Percentiles rank a stretch among this genome's conserved stretches.
Evolutionary conservation across 2,797 vertebrate species (phyloP).

Genomic region (Darevskia nairensis): DNA sequence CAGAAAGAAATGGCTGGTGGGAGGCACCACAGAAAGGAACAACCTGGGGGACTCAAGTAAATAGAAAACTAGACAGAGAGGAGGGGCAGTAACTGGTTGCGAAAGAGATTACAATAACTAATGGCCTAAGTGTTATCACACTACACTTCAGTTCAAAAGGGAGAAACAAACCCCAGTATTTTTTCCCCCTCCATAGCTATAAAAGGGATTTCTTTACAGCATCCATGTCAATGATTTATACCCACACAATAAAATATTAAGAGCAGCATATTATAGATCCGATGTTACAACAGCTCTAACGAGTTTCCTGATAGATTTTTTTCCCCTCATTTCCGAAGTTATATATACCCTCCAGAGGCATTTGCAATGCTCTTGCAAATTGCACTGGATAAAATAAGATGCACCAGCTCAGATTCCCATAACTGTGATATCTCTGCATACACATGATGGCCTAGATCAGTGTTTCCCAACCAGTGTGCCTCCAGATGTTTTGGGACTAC

Average conservation of each 20-base stretch:
- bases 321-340: constrained; percentile 37
- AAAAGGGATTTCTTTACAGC: constrained; percentile 51
- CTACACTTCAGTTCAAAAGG: constrained; percentile 27
- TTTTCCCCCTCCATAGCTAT: neutral
- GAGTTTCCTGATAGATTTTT: constrained; percentile 38
- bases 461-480: too few relatives aligned
- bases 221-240: constrained; percentile 56
- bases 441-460: too few relatives aligned
- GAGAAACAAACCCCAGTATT: constrained; percentile 19
- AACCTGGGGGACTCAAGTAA: neutral
- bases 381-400: constrained; percentile 61
- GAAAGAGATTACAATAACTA: neutral
- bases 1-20: too few relatives aligned
- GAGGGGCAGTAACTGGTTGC: neutral
- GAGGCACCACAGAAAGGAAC: neutral
- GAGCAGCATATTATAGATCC: constrained; percentile 58
- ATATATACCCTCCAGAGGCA: constrained; percentile 45
- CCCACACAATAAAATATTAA: constrained; percentile 67
- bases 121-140: neutral
- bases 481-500: too few relatives aligned
- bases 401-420: constrained; percentile 56
- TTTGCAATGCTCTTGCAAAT: constrained; percentile 39
- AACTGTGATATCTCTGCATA: constrained; percentile 50
- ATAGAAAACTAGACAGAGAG: neutral
- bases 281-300: constrained; percentile 52